Percentiles rank a stretch among this genome's conserved stretches.
Conservation (phyloP, 2,113 vertebrate genomes). For the Atrichornis clamosus region DNA sequence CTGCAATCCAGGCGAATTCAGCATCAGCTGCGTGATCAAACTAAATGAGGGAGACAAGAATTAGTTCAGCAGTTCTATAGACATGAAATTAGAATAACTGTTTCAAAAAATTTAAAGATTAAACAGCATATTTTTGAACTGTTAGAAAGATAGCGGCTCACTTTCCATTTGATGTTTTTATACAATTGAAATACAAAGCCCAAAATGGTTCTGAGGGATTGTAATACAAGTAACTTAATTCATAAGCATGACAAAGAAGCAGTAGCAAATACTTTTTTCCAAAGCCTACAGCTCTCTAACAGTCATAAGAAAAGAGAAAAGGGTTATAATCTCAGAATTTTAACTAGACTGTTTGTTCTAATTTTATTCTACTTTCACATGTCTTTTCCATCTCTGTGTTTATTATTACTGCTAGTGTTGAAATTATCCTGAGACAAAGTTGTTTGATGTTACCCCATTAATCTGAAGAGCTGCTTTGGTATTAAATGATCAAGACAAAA, state of each 20-base stretch:
- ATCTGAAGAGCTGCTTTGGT: not conserved
- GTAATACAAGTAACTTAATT: conserved; percentile 1
- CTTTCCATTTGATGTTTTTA: not conserved
- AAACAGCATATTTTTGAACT: not conserved
- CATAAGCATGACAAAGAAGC: not conserved
- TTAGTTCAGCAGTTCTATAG: conserved; percentile 17
- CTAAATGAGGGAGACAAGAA: conserved; percentile 74
- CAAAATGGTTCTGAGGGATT: not conserved
- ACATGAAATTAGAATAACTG: not conserved
- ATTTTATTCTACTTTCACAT: not conserved
- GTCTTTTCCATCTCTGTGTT: not conserved
- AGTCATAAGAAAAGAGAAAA: not conserved
- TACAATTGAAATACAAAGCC: not conserved
- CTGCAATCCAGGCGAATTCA: conserved; percentile 88
- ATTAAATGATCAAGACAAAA: not conserved
- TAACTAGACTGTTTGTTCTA: not conserved
- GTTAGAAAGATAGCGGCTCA: not conserved
- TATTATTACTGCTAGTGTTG: not conserved
- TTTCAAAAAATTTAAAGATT: not conserved
- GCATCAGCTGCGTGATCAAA: conserved; percentile 90
- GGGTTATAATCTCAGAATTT: not conserved
- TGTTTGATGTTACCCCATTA: not conserved
- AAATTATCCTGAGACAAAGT: not conserved
- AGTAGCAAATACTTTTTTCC: not conserved
- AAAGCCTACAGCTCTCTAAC: not conserved